These are phyloP conservation scores for Jordanella pulchra DNA, from an alignment of 2,797 vertebrate genomes.

Conservation along the genomic window DNA sequence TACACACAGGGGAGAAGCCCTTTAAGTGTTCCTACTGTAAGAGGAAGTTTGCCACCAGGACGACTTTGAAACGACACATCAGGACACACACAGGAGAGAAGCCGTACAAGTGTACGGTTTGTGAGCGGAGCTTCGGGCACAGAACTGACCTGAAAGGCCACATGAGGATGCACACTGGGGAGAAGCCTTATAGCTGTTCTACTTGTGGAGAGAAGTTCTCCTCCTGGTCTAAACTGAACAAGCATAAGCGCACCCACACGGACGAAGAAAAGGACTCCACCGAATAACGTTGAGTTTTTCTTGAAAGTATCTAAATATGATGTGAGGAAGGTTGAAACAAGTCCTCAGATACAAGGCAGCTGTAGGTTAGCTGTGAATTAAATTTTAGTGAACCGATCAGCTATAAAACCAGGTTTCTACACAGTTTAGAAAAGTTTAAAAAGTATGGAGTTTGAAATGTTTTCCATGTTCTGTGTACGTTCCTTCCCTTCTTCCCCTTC, in stretches of 20 bases:
- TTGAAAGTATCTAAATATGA: not conserved
- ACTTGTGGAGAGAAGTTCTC: constrained; percentile 51
- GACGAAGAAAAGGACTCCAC: constrained; percentile 5
- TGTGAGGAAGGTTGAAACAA: not conserved
- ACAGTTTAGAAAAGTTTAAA: not conserved
- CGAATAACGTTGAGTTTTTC: not conserved
- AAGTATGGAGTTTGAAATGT: not conserved
- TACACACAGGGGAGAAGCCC: constrained; percentile 64
- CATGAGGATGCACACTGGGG: constrained; percentile 48
- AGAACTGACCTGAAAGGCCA: constrained; percentile 48
- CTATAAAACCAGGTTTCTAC: not conserved
- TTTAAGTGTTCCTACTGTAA: constrained; percentile 55
- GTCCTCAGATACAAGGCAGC: not conserved
- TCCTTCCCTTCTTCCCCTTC: not conserved
- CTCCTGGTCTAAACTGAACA: constrained; percentile 47
- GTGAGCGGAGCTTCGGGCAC: constrained; percentile 48
- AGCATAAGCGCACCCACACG: constrained; percentile 39
- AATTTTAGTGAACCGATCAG: not conserved
- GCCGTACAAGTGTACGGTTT: constrained; percentile 48
- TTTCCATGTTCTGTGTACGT: no score
- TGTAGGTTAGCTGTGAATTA: not conserved
- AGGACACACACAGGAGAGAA: constrained; percentile 61
- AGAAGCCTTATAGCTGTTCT: constrained; percentile 56
- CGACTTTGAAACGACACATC: constrained; percentile 50
- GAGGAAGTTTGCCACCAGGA: constrained; percentile 38